Evolutionary conservation across 2,797 vertebrate genomes (phyloP), one percentile per base, ranked within the genome.

Genomic region (Argyrosomus regius): DNA sequence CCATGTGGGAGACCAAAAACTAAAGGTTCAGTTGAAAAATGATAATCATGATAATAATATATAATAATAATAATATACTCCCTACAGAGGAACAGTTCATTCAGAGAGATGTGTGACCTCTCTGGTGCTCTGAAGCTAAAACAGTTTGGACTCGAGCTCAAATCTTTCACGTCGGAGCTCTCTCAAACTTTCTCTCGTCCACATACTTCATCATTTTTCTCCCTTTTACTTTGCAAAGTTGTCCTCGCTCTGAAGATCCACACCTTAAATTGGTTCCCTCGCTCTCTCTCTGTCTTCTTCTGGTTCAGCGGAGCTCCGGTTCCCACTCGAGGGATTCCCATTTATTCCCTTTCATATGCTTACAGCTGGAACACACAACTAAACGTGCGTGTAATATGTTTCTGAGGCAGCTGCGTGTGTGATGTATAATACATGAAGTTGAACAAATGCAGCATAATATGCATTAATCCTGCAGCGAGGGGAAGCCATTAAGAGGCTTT

Each of bases 381-480:
- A 66, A 78, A 8, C 71, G 59, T 3, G 12, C 8, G 16, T 77
- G 72, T 45, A 61, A 77, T 72, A 35, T 56, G 9, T 85, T 65
- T 45, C 22, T 59, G 17, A 57, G 35, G 56, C 49, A 24, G 76
- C 31, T 39, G 9, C 78, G 13, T 4, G 31, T 35, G 1, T 7
- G 53, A 75, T 81, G 60, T 28, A 80, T 82, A 65, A 84, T 43
- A 22, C 54, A 86, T 71, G 77, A 69, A 61, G 49, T n/a, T 68
- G 43, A 35, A 64, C 39, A 81, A 77, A 65, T 35, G 48, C 41
- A 65, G 16, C 28, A 39, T 77, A 49, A 78, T 72, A 3, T 76
- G 68, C 66, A 66, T 69, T 63, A 31, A 71, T 46, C 69, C 48
- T 9, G 0, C 24, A 39, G 9, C 60, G 41, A 64, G 7, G 24